A percentile compares a stretch with the other conserved stretches of the same genome.
phyloP scores from a whole-genome alignment of 2,888 invertebrate genomes.

The Hemithea aestivaria region DNA sequence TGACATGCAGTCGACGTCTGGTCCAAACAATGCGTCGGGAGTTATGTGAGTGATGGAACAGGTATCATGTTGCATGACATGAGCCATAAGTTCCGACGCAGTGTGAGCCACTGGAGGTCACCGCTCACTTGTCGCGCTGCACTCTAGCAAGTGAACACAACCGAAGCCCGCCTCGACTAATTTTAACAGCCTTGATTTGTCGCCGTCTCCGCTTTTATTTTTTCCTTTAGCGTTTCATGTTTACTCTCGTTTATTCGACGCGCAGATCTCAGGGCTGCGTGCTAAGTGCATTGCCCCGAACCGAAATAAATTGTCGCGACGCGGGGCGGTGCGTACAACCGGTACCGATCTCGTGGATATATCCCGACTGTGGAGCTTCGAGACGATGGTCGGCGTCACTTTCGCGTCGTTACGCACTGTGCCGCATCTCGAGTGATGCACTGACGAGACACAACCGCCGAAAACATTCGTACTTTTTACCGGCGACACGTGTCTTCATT shows the following conservation, averaged over 20 bases:
- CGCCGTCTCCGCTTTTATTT: slow-evolving; percentile 48
- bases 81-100: slow-evolving; percentile 11
- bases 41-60: slow-evolving; percentile 17
- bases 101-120: slow-evolving; percentile 10
- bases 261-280: slow-evolving; percentile 68
- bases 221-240: slow-evolving; percentile 45
- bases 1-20: slow-evolving; percentile 16
- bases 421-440: slow-evolving; percentile 32
- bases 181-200: slow-evolving; percentile 62
- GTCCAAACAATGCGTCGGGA: slow-evolving; percentile 25
- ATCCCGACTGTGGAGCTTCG: slow-evolving; percentile 43
- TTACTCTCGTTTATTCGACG: slow-evolving; percentile 62
- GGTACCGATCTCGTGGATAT: slow-evolving; percentile 55
- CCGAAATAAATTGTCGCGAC: slow-evolving; percentile 78
- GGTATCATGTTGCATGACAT: slow-evolving; percentile 23
- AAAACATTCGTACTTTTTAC: slow-evolving; percentile 46
- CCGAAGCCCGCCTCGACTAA: slow-evolving; percentile 44
- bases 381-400: slow-evolving; percentile 46
- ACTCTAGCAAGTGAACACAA: slow-evolving; percentile 30
- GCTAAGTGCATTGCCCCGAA: slow-evolving; percentile 76
- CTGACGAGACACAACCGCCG: slow-evolving; percentile 18
- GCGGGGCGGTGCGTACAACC: slow-evolving; percentile 67
- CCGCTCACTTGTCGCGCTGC: slow-evolving; percentile 12
- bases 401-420: slow-evolving; percentile 41
- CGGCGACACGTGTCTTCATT: slow-evolving; percentile 41